phyloP scores from a whole-genome alignment of 2,888 invertebrate genomes.

The Mallateleia sp. region DNA sequence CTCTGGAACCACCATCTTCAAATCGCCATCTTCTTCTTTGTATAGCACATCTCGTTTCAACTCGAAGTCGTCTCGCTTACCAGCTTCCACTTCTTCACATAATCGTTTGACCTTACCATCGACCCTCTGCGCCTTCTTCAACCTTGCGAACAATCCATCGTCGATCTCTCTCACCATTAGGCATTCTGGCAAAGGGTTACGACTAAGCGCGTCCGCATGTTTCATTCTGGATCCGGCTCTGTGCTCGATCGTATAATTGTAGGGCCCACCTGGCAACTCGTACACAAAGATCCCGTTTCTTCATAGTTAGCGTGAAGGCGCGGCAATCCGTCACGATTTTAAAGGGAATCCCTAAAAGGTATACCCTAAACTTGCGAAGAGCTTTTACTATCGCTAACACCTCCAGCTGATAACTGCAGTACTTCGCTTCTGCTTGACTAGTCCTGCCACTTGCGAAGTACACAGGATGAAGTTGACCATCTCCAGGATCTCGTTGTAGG shows the following conservation, averaged over 20 bases:
- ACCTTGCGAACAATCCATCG: constrained; percentile 6
- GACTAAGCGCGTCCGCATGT: constrained; percentile 13
- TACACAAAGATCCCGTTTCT: no score
- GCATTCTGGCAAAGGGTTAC: no score
- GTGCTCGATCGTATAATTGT: constrained; percentile 43
- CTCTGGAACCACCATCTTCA: constrained; percentile 4
- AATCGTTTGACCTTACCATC: not conserved
- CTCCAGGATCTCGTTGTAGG: not conserved
- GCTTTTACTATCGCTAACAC: not conserved
- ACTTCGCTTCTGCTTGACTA: not conserved
- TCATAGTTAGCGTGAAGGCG: no score
- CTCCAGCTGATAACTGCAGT: not conserved
- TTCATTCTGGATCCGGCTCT: constrained; percentile 13
- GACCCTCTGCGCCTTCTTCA: not conserved
- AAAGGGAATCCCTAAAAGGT: no score
- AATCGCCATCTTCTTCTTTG: not conserved
- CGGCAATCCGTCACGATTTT: not conserved
- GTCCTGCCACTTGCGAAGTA: no score
- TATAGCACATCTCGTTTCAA: not conserved
- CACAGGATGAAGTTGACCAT: not conserved
- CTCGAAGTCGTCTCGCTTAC: constrained; percentile 6
- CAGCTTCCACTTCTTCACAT: not conserved
- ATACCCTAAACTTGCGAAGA: not conserved
- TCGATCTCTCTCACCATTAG: no score
- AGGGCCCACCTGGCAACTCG: no score